Percentiles rank a stretch among this genome's conserved stretches.
phyloP scores from a whole-genome alignment of 2,113 vertebrate species.

The Azemiops feae region DNA sequence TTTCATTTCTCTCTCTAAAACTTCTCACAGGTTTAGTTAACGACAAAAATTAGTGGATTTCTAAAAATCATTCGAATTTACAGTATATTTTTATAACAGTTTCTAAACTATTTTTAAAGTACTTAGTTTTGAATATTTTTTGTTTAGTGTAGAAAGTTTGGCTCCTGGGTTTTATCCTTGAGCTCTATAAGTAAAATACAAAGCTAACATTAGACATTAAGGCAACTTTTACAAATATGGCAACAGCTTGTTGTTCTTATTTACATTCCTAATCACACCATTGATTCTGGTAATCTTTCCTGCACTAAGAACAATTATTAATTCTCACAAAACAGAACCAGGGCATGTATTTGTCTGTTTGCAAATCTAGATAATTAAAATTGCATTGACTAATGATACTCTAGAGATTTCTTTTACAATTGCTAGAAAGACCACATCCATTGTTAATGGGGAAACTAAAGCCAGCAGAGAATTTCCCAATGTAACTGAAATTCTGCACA shows the following conservation, averaged over 20 bases:
- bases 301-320: conserved; percentile 60
- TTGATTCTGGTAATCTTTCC: conserved; percentile 69
- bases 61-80: neutral
- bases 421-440: neutral
- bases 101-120: neutral
- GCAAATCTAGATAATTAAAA: conserved; percentile 57
- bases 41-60: neutral
- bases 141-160: conserved; percentile 49
- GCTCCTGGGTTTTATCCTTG: conserved; percentile 52
- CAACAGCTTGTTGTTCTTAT: conserved; percentile 61
- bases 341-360: conserved; percentile 12
- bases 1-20: neutral
- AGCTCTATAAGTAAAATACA: conserved; percentile 48
- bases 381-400: conserved; percentile 54
- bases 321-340: conserved; percentile 54
- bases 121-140: conserved; percentile 64
- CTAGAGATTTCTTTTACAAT: conserved; percentile 1
- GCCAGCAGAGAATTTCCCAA: neutral
- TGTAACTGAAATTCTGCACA: conserved; percentile 6
- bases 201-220: conserved; percentile 42
- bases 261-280: conserved; percentile 68
- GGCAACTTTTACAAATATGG: conserved; percentile 45
- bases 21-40: neutral
- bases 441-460: conserved; percentile 26
- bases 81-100: neutral